phyloP scores from a whole-genome alignment of 2,888 invertebrate species.

The Ichneumon xanthorius region DNA sequence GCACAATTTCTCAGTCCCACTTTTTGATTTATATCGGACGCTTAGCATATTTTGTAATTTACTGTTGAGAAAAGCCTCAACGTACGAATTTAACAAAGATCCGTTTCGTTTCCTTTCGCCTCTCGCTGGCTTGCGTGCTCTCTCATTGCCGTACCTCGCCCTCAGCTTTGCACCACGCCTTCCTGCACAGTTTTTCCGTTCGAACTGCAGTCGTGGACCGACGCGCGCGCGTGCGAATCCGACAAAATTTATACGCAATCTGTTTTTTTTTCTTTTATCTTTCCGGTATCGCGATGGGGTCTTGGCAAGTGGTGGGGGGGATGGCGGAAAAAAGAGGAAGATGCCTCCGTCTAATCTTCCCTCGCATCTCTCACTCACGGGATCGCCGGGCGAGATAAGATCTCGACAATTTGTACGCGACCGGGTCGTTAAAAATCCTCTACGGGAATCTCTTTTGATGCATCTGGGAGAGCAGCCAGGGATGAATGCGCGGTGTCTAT shows the following conservation, averaged over 20 bases:
- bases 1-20: conserved; percentile 71
- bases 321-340: conserved; percentile 71
- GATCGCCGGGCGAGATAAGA: conserved; percentile 74
- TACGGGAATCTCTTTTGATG: conserved; percentile 55
- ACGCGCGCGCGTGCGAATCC: conserved; percentile 55
- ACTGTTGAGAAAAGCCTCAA: conserved; percentile 84
- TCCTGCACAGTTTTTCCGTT: not conserved
- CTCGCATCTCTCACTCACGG: conserved; percentile 76
- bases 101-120: conserved; percentile 8
- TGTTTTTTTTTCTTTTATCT: conserved; percentile 38
- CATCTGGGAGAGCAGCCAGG: conserved; percentile 45
- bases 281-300: conserved; percentile 48
- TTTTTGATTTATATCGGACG: conserved; percentile 85
- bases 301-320: conserved; percentile 27
- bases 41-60: conserved; percentile 85
- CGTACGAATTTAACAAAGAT: conserved; percentile 76
- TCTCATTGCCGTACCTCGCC: not conserved
- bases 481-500: conserved; percentile 28
- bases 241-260: conserved; percentile 61
- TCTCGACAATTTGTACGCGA: conserved; percentile 82
- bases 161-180: not conserved
- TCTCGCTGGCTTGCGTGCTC: conserved; percentile 19
- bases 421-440: conserved; percentile 80
- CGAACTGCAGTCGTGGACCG: not conserved
- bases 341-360: conserved; percentile 79